Base-by-base conservation (phyloP, 2,888 invertebrate species). In the Philereme vetulata region DNA sequence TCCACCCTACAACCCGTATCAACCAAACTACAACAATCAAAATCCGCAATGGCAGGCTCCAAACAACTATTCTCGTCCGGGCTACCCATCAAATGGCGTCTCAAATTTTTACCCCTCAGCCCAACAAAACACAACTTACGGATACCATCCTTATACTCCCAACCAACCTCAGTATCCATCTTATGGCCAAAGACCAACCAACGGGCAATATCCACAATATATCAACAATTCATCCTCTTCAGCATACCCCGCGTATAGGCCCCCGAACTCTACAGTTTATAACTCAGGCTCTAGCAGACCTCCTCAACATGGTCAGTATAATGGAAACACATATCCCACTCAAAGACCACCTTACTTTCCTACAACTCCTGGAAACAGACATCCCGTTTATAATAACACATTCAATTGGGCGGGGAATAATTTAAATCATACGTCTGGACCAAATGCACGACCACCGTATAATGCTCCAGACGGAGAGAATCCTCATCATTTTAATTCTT, bases 1-100 rank as follows among this genome's bases (percentile, higher is more conserved):
- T 47, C 49, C 76, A 11, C 69, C 76, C 9, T 72, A 78, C 38
- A 74, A 72, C 64, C 60, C 67, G 4, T 67, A 71, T 57, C 66
- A 54, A 53, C 68, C 66, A 46, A 60, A 60, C 44, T 38, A 55
- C 42, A 54, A 55, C 42, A 58, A 57, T 46, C 55, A 35, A 56
- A 59, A 45, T n/a, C 59, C n/a, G 38, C 53, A 50, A 45, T 34
- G 49, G 61, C 52, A 36, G 36, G 47, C 51, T 35, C 32, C 51
- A 0, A 42, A 56, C 46, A 66, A 59, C 40, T 47, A 46, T 40
- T 58, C 56, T 21, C 61, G 51, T 51, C 35, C 56, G 38, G 59
- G 64, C 7, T 64, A 66, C 44, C 47, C 61, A 32, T 38, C 51
- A 38, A 51, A 63, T 50, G 59, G 66, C 6, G 49, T 40, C 11